phyloP scores from a whole-genome alignment of 2,113 vertebrate species.

The Sturnus vulgaris region DNA sequence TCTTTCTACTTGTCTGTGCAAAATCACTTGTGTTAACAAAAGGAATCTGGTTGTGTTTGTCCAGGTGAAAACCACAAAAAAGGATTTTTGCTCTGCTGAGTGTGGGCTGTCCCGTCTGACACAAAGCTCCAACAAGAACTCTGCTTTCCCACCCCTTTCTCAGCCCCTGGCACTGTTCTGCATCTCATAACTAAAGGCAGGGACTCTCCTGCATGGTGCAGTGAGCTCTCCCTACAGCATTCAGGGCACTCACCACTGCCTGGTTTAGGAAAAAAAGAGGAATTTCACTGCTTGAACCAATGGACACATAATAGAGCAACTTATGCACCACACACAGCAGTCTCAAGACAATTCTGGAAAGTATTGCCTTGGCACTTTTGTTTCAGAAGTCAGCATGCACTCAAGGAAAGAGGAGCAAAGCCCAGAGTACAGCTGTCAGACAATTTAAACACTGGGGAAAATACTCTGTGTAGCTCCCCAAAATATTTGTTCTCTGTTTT shows the following conservation, averaged over 20 bases:
- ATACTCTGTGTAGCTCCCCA: background rate
- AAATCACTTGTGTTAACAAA: background rate
- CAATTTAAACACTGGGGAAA: background rate
- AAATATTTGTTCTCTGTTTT: background rate
- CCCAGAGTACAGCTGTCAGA: background rate
- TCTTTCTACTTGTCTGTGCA: background rate
- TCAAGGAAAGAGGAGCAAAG: background rate
- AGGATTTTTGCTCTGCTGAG: background rate
- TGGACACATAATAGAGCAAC: background rate
- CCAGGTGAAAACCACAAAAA: background rate
- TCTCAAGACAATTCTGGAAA: background rate
- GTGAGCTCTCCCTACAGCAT: background rate
- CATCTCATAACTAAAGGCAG: background rate
- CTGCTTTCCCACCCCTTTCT: background rate
- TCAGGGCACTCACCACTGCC: background rate
- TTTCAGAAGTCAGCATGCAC: background rate
- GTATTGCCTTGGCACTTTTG: background rate
- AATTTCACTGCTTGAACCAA: background rate
- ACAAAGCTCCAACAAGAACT: background rate
- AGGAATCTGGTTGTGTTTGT: background rate
- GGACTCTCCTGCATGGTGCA: background rate
- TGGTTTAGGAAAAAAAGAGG: too few species aligned
- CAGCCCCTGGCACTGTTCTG: background rate
- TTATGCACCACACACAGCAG: background rate
- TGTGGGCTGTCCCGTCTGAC: background rate